These are phyloP conservation scores for Torymus tubicola DNA, from an alignment of 2,888 invertebrate species.

Conservation along the genomic window DNA sequence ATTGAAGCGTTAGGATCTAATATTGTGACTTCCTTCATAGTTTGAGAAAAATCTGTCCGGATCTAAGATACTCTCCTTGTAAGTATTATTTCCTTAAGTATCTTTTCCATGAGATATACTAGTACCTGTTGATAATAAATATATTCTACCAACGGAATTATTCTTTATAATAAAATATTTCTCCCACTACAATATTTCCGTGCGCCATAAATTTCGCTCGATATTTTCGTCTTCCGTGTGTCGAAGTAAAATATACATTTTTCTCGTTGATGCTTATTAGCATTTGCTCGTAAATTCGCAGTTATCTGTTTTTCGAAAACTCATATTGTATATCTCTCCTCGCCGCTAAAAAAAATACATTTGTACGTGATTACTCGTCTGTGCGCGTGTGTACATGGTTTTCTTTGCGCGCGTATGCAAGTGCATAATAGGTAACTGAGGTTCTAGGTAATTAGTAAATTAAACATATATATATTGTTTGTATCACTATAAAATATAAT, in stretches of 20 bases:
- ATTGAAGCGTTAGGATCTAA: too few species aligned
- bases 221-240: not conserved
- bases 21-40: too few species aligned
- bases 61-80: too few species aligned
- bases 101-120: too few species aligned
- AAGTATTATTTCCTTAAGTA: too few species aligned
- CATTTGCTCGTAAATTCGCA: slow-evolving; percentile 15
- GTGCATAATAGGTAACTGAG: not conserved
- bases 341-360: slow-evolving; percentile 24
- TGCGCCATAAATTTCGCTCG: slow-evolving; percentile 7
- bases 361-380: not conserved
- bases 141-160: too few species aligned
- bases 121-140: too few species aligned
- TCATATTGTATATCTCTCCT: slow-evolving; percentile 11
- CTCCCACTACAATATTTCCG: not conserved
- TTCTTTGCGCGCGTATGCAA: slow-evolving; percentile 6
- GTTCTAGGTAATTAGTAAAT: slow-evolving; percentile 33
- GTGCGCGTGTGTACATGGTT: not conserved
- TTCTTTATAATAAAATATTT: too few species aligned
- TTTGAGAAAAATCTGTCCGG: too few species aligned
- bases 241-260: not conserved
- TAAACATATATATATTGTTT: too few species aligned
- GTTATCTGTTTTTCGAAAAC: slow-evolving; percentile 25
- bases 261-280: not conserved
- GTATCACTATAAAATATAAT: too few species aligned